Base-by-base conservation (phyloP, 1,140 invertebrate species). In the Leptopilina boulardi region DNA sequence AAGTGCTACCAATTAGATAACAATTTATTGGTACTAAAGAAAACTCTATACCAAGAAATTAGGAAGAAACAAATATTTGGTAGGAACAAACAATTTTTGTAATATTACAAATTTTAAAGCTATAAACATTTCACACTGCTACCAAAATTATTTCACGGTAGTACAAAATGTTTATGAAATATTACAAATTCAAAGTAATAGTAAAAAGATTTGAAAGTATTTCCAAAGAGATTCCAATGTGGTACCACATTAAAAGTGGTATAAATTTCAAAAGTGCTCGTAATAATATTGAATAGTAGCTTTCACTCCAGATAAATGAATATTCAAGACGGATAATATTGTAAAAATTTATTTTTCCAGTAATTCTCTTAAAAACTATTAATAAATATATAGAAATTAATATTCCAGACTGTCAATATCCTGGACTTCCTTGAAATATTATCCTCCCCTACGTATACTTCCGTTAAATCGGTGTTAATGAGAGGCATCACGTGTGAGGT, bases 401-500 rank as follows among this genome's bases (percentile, higher is more conserved):
- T 30, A 66, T 66, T 30, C 21, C 4, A n/a, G 59, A 66, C 15
- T 66, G 23, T 26, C 26, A 30, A 66, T 23, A 66, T 30, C 59
- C 26, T 30, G 59, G 13, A 66, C 26, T 66, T 66, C 23, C 59
- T 23, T 30, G 59, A 66, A 66, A 66, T n/a, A n/a, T 13, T 30
- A 13, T 66, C 26, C 26, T 66, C 59, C 59, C 26, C 59, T n/a
- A n/a, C 26, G 11, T 23, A 66, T 23, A n/a, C n/a, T 66, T 66
- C 59, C 59, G 59, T 30, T 66, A 66, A 66, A 66, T 66, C 59
- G 59, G 26, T 66, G 59, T 66, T 66, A 66, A 66, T 66, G 59
- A 66, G 59, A 66, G 9, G 23, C 59, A 66, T 30, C 59, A 66
- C 59, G 59, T 66, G 59, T 66, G 59, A 30, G 23, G 11, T 23